A percentile compares a stretch with the other conserved stretches of the same genome.
phyloP scores from a whole-genome alignment of 1,140 invertebrate species.

The Calosoma granatense region DNA sequence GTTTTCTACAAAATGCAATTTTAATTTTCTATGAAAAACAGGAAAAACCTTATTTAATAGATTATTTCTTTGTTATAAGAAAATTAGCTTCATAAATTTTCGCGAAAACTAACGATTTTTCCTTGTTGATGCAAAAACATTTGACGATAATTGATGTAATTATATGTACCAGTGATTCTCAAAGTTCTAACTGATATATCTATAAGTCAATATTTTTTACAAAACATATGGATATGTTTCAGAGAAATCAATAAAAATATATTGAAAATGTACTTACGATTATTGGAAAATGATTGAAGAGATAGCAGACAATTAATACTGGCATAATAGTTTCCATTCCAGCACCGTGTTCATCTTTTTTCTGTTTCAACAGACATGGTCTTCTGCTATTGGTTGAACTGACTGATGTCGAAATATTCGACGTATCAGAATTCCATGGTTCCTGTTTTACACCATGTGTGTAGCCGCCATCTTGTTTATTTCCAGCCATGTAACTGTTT shows the following conservation, averaged over 20 bases:
- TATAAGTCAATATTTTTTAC: no score
- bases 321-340: slow-evolving; percentile 39
- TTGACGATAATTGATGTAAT: no score
- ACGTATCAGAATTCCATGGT: slow-evolving; percentile 27
- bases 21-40: no score
- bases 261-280: slow-evolving; percentile 38
- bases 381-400: slow-evolving; percentile 37
- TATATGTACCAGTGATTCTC: no score
- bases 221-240: no score
- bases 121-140: not conserved
- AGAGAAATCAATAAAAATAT: no score
- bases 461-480: not conserved
- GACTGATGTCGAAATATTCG: slow-evolving; percentile 34
- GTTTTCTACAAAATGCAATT: no score
- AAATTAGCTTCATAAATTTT: no score
- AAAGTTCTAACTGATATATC: no score
- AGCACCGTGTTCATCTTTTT: slow-evolving; percentile 26
- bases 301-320: slow-evolving; percentile 39
- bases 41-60: no score
- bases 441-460: not conserved
- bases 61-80: no score
- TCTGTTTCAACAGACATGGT: slow-evolving; percentile 25
- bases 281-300: slow-evolving; percentile 44
- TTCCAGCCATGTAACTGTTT: slow-evolving; percentile 16
- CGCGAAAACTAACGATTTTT: no score